Base-by-base conservation (phyloP, 2,888 invertebrate genomes). In the Cyaniris semiargus region DNA sequence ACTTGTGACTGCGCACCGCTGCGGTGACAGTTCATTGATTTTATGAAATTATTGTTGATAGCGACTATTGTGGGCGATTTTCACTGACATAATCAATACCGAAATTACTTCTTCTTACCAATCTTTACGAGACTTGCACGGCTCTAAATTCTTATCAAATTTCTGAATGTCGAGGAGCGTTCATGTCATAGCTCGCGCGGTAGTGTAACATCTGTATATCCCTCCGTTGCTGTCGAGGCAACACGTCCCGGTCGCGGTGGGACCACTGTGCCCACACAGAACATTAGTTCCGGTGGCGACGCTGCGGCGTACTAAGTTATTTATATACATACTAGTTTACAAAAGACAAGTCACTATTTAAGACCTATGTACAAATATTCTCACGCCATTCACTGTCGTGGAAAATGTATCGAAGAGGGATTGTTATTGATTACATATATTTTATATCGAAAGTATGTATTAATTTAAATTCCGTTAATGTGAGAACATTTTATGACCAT, bases 361-460 rank as follows among this genome's bases (percentile, higher is more conserved):
- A 79, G 84, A 84, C 83, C 83, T 81, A 78, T 84, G 82, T 83
- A 81, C 70, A 21, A 27, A 31, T 70, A 80, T 34, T 70, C 15
- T 70, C 56, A 75, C 75, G 48, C 56, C n/a, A 70, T 70, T 70
- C 70, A 34, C 38, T 38, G 71, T 38, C 56, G 70, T 53, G 56
- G 53, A 70, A 70, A 53, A 53, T 76, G 76, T 48, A 31, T n/a
- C 76, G 70, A 83, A 81, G 84, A 81, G 88, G 88, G 86, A 85
- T 88, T 92, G 93, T 93, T 93, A 89, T 90, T 90, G 85, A 84
- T 86, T 92, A 85, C 87, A 92, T 92, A 92, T 91, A 93, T 92
- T 92, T 92, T 93, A 92, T 91, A 90, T 86, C 86, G 85, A 86
- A 86, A 86, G 85, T 80, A 82, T 84, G 85, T 88, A 87, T 86